These are phyloP conservation scores for Arrhamphus sclerolepis DNA, from an alignment of 2,797 vertebrate genomes.

Conservation along the genomic window DNA sequence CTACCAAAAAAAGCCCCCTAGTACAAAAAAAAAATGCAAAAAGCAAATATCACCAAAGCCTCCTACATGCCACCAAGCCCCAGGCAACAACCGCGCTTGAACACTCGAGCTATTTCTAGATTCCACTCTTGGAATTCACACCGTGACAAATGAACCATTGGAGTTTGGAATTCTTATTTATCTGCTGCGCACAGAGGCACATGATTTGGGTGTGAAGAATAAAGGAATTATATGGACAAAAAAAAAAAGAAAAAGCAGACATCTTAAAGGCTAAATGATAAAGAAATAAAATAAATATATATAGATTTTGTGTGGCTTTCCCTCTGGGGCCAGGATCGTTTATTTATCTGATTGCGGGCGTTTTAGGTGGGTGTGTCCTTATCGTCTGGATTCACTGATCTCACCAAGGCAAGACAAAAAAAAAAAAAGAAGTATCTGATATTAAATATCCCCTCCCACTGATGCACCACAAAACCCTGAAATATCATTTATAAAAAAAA, in stretches of 20 bases:
- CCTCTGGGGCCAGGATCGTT: slow-evolving; percentile 66
- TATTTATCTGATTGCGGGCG: slow-evolving; percentile 76
- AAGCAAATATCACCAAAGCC: slow-evolving; percentile 88
- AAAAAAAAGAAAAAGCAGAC: slow-evolving; percentile 71
- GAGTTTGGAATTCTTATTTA: slow-evolving; percentile 88
- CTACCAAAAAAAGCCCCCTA: slow-evolving; percentile 75
- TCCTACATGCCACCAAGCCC: slow-evolving; percentile 86
- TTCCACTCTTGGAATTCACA: slow-evolving; percentile 86
- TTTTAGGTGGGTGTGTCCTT: slow-evolving; percentile 76
- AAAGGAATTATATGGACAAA: slow-evolving; percentile 82
- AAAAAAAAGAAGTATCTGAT: slow-evolving; percentile 64
- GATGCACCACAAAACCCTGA: slow-evolving; percentile 46
- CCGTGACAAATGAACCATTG: slow-evolving; percentile 88
- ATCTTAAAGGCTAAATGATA: slow-evolving; percentile 82
- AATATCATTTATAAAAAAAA: slow-evolving; percentile 60
- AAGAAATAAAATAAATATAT: slow-evolving; percentile 76
- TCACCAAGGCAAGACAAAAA: slow-evolving; percentile 54
- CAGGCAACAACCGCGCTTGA: slow-evolving; percentile 81
- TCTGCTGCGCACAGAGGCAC: slow-evolving; percentile 82
- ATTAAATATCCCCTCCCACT: slow-evolving; percentile 56
- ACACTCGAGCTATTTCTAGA: slow-evolving; percentile 87
- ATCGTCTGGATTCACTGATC: slow-evolving; percentile 74
- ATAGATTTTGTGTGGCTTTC: slow-evolving; percentile 68
- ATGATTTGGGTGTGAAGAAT: slow-evolving; percentile 84
- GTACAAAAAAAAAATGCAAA: slow-evolving; percentile 80